Evolutionary conservation across 2,797 vertebrate genomes (phyloP).

Genomic region (Sebastolobus alascanus): DNA sequence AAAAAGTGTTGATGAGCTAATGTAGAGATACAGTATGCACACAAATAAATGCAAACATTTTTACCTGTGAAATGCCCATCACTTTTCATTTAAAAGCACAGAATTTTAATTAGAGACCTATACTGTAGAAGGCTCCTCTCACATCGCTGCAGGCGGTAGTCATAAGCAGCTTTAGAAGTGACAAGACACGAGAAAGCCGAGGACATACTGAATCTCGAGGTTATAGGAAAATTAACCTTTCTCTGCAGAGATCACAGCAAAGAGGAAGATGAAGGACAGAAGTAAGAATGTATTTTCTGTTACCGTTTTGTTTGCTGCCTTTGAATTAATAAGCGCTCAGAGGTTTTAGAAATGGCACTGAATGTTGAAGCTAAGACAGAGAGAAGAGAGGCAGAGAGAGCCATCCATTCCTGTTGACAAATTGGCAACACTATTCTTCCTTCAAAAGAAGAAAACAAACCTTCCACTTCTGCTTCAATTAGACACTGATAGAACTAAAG

Average conservation of each 20-base stretch:
- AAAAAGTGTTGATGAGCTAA: background rate
- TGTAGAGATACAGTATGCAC: background rate
- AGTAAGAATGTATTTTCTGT: slow-evolving; percentile 13
- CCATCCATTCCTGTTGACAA: background rate
- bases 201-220: slow-evolving; percentile 31
- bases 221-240: slow-evolving; percentile 37
- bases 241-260: slow-evolving; percentile 24
- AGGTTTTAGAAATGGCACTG: slow-evolving; percentile 19
- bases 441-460: background rate
- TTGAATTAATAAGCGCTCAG: slow-evolving; percentile 1
- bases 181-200: slow-evolving; percentile 30
- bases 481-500: background rate
- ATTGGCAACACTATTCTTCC: background rate
- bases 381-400: background rate
- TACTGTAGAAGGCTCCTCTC: slow-evolving; percentile 11
- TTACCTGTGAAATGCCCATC: slow-evolving; percentile 19
- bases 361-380: slow-evolving; percentile 9
- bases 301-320: slow-evolving; percentile 23
- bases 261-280: slow-evolving; percentile 34
- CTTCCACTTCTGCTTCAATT: background rate
- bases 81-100: slow-evolving; percentile 19
- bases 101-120: slow-evolving; percentile 16
- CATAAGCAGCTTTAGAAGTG: slow-evolving; percentile 44
- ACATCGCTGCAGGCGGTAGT: slow-evolving; percentile 26
- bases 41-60: background rate